Percentiles rank a stretch among this genome's conserved stretches.
These are phyloP conservation scores for Brachionus rotundiformis DNA, from an alignment of 1,140 invertebrate species.

Conservation along the genomic window DNA sequence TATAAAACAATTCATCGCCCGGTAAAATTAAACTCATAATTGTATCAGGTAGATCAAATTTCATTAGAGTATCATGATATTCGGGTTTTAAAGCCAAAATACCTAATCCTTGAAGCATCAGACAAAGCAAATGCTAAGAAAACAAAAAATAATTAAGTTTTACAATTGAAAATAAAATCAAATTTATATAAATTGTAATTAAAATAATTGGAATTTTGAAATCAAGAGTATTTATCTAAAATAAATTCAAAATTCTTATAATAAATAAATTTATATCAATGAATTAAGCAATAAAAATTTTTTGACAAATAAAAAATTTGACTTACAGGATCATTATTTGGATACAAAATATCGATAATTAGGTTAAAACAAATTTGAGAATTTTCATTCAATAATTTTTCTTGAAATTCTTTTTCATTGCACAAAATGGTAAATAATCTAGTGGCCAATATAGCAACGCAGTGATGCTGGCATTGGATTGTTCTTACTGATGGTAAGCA, in stretches of 20 bases:
- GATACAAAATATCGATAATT: conserved; percentile 68
- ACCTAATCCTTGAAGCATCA: conserved; percentile 71
- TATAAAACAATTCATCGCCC: conserved; percentile 76
- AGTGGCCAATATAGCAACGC: conserved; percentile 71
- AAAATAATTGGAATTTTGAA: too few species aligned
- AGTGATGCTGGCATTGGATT: conserved; percentile 72
- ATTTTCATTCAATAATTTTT: conserved; percentile 67
- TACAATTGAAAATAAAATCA: background rate
- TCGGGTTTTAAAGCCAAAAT: conserved; percentile 69
- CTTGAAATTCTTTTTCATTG: conserved; percentile 67
- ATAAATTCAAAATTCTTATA: background rate
- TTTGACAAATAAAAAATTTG: too few species aligned
- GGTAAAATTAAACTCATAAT: conserved; percentile 72
- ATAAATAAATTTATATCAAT: too few species aligned
- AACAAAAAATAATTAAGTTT: conserved; percentile 53
- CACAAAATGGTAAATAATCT: conserved; percentile 70
- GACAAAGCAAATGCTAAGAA: conserved; percentile 73
- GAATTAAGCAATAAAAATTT: too few species aligned
- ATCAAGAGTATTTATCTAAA: too few species aligned
- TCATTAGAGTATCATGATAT: conserved; percentile 68
- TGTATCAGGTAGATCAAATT: conserved; percentile 70
- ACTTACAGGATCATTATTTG: conserved; percentile 71
- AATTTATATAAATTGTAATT: background rate
- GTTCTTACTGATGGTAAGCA: conserved; percentile 69
- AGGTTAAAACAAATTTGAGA: conserved; percentile 66